Conservation (phyloP, 2,888 invertebrate species). For the Lasioglossum morio region DNA sequence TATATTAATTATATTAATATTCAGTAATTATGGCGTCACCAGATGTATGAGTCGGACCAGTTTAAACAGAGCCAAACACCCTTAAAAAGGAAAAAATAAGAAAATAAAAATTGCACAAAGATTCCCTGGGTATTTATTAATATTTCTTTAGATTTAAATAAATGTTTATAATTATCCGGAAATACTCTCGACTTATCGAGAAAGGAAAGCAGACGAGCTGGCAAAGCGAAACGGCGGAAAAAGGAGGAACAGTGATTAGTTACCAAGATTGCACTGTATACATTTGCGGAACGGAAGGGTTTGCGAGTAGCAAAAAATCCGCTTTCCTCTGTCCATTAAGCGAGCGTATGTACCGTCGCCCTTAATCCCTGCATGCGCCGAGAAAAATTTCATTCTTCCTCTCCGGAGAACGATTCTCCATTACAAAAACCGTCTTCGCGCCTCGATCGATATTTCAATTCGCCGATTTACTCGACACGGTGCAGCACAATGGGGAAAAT, state of each 20-base stretch:
- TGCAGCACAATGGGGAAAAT: neutral
- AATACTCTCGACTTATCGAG: neutral
- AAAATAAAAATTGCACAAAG: no score
- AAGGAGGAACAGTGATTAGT: constrained; percentile 41
- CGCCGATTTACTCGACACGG: neutral
- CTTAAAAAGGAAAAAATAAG: neutral
- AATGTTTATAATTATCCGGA: neutral
- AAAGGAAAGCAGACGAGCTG: neutral
- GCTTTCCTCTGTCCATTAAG: constrained; percentile 32
- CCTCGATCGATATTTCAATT: neutral
- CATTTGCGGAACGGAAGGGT: constrained; percentile 26
- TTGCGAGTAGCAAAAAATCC: constrained; percentile 19
- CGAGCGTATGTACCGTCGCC: constrained; percentile 9
- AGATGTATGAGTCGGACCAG: neutral
- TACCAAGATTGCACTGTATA: constrained; percentile 49
- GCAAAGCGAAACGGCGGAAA: neutral
- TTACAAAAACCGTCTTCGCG: neutral
- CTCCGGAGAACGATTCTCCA: neutral
- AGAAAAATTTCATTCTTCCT: neutral
- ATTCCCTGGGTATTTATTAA: neutral
- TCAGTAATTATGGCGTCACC: neutral
- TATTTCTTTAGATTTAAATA: neutral
- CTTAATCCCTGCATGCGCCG: neutral
- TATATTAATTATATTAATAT: no score
- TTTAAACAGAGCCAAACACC: neutral